A percentile compares a stretch with the other conserved stretches of the same genome.
Evolutionary conservation across 2,797 vertebrate species (phyloP).

Genomic region (Channa striata): DNA sequence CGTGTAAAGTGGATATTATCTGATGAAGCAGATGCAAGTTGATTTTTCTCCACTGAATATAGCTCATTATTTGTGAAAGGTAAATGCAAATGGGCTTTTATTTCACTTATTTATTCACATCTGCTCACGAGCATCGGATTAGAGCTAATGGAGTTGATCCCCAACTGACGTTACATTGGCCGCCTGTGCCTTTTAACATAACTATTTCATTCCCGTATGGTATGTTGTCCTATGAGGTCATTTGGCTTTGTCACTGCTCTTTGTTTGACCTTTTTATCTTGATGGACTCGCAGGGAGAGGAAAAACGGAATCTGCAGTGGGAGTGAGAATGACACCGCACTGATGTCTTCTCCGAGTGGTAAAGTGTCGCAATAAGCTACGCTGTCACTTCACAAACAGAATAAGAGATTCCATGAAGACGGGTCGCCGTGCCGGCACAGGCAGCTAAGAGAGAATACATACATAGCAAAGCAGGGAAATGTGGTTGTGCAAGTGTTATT

Average conservation of each 20-base stretch:
- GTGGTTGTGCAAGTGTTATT: conserved; percentile 53
- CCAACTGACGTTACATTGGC: conserved; percentile 1
- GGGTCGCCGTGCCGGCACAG: conserved; percentile 27
- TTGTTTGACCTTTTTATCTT: conserved; percentile 58
- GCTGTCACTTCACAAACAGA: conserved; percentile 67
- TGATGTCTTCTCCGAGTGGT: conserved; percentile 59
- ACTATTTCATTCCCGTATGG: conserved; percentile 4
- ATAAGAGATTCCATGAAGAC: conserved; percentile 59
- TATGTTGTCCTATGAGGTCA: conserved; percentile 24
- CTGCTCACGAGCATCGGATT: conserved; percentile 8
- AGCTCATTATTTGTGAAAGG: conserved; percentile 18
- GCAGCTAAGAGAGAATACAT: conserved; percentile 71
- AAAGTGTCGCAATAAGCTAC: conserved; percentile 63
- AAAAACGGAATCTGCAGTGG: conserved; percentile 15
- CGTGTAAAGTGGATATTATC: background rate
- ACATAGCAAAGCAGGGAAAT: conserved; percentile 66
- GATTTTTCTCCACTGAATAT: background rate
- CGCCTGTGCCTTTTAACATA: background rate
- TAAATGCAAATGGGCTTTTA: background rate
- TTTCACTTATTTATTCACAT: conserved; percentile 4
- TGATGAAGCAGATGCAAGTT: background rate
- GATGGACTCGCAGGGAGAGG: conserved; percentile 31
- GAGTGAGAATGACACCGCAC: conserved; percentile 20
- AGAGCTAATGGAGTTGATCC: conserved; percentile 23
- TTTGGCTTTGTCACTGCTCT: conserved; percentile 20